Conservation (phyloP, 1,140 invertebrate species). For the Cherax quadricarinatus region DNA sequence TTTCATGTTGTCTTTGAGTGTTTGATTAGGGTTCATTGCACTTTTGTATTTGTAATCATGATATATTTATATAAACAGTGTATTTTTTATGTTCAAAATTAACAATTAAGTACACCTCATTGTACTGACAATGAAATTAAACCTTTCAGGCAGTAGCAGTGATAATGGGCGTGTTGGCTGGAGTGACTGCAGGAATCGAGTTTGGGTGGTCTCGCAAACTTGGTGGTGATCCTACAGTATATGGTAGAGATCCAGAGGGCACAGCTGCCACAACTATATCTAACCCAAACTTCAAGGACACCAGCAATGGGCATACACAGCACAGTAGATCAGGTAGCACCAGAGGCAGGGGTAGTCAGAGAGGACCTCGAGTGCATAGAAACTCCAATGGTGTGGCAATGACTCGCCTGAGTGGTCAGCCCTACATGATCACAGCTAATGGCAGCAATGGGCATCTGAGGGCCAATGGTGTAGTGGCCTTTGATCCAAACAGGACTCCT, state of each 20-base stretch:
- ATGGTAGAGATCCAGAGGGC: conserved; percentile 69
- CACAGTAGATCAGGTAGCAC: background rate
- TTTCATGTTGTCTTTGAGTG: too few species aligned
- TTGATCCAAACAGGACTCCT: conserved; percentile 70
- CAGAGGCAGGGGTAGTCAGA: conserved; percentile 6
- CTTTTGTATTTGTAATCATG: too few species aligned
- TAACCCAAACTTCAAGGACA: conserved; percentile 67
- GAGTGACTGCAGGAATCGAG: conserved; percentile 59
- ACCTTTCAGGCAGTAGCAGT: conserved; percentile 50
- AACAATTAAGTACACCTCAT: too few species aligned
- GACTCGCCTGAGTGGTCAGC: conserved; percentile 65
- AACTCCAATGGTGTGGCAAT: conserved; percentile 64
- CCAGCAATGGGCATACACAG: conserved; percentile 30
- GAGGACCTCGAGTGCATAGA: conserved; percentile 30
- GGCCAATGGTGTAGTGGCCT: conserved; percentile 60
- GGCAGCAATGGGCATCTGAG: conserved; percentile 43
- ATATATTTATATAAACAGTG: too few species aligned
- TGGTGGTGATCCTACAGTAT: conserved; percentile 69
- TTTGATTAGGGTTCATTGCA: too few species aligned
- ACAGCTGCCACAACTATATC: conserved; percentile 69
- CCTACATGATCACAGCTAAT: conserved; percentile 61
- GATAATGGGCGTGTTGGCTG: conserved; percentile 45
- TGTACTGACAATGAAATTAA: too few species aligned
- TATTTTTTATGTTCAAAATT: too few species aligned
- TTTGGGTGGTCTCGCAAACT: conserved; percentile 69